These are phyloP conservation scores for Bagarius yarrelli DNA, from an alignment of 2,113 vertebrate genomes.

Conservation along the genomic window DNA sequence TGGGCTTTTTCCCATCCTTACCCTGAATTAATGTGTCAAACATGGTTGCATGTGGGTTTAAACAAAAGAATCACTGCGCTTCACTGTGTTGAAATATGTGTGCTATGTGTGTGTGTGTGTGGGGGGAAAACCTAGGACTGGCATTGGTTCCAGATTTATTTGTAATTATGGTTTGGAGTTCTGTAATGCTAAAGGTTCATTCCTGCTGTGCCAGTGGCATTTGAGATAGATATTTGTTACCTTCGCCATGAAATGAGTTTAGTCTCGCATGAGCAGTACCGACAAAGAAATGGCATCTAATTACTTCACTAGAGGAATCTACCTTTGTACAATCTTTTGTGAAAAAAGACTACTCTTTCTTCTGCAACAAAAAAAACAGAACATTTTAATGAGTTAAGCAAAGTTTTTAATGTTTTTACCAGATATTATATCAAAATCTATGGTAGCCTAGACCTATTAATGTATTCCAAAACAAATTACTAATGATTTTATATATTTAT, in stretches of 20 bases:
- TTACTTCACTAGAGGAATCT: slow-evolving; percentile 51
- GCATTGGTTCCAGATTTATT: slow-evolving; percentile 53
- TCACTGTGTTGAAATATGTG: background rate
- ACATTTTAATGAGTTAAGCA: slow-evolving; percentile 7
- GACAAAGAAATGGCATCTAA: slow-evolving; percentile 58
- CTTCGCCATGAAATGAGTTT: slow-evolving; percentile 59
- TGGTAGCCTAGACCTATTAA: too few species aligned
- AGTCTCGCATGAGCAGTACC: slow-evolving; percentile 50
- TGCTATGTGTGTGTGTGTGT: slow-evolving; percentile 1
- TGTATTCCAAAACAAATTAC: too few species aligned
- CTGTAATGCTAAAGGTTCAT: slow-evolving; percentile 55
- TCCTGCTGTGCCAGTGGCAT: slow-evolving; percentile 53
- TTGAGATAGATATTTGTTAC: slow-evolving; percentile 57
- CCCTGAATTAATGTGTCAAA: slow-evolving; percentile 22
- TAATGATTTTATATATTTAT: too few species aligned
- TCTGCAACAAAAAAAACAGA: slow-evolving; percentile 7
- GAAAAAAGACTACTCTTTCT: slow-evolving; percentile 12
- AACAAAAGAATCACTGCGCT: background rate
- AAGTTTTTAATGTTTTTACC: background rate
- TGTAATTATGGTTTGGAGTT: slow-evolving; percentile 52
- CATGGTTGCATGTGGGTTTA: slow-evolving; percentile 5
- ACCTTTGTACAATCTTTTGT: slow-evolving; percentile 38
- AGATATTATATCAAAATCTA: too few species aligned
- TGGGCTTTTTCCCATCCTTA: background rate
- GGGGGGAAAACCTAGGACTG: background rate